phyloP scores from a whole-genome alignment of 2,888 invertebrate species.

The Brachyptera risi region DNA sequence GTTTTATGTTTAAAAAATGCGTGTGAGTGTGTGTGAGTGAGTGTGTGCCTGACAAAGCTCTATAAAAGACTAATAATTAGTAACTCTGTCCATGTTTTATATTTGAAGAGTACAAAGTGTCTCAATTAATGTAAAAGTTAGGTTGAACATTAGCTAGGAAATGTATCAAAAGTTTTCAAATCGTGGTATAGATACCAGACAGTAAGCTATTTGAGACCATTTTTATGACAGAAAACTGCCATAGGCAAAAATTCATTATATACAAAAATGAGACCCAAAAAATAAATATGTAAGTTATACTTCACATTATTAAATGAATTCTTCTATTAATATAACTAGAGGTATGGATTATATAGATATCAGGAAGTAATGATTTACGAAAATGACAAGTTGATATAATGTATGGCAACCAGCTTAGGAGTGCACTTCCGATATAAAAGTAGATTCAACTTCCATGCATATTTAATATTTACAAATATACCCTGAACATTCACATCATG shows the following conservation, averaged over 20 bases:
- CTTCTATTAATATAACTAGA: conserved; percentile 36
- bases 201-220: conserved; percentile 2
- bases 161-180: conserved; percentile 32
- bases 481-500: conserved; percentile 35
- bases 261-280: conserved; percentile 38
- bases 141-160: conserved; percentile 30
- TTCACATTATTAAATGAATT: conserved; percentile 35
- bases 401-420: background rate
- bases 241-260: conserved; percentile 34
- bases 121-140: conserved; percentile 29
- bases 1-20: conserved; percentile 31
- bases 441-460: conserved; percentile 33
- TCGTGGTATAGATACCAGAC: conserved; percentile 16
- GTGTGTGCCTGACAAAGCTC: conserved; percentile 31
- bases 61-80: conserved; percentile 32
- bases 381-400: conserved; percentile 13
- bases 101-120: conserved; percentile 29
- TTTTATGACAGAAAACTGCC: conserved; percentile 27
- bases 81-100: conserved; percentile 34
- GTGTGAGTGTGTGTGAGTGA: conserved; percentile 32
- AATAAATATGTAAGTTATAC: conserved; percentile 35
- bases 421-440: conserved; percentile 28
- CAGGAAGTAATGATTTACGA: conserved; percentile 24
- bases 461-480: conserved; percentile 37
- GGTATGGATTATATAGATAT: conserved; percentile 39